Evolutionary conservation across 2,113 vertebrate genomes (phyloP).

Genomic region (Planiliza haematocheilus): DNA sequence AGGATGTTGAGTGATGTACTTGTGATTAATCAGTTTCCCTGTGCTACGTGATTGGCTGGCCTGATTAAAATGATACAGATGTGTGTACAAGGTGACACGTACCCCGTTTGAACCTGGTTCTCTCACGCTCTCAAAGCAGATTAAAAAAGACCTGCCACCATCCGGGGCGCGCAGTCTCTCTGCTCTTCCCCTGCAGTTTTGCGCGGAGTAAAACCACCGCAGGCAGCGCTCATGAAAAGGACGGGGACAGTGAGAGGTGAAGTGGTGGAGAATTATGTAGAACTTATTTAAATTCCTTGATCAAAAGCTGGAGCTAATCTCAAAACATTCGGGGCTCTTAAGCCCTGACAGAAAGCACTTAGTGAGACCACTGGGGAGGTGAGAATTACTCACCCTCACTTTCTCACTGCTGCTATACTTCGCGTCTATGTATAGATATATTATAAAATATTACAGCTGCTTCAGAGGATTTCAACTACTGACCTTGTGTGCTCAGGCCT

Average conservation of each 20-base stretch:
- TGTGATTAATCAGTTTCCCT: too few relatives aligned
- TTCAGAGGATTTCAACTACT: slow-evolving; percentile 44
- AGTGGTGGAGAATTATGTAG: slow-evolving; percentile 47
- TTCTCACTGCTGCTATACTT: not conserved
- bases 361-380: slow-evolving; percentile 47
- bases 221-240: slow-evolving; percentile 13
- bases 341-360: slow-evolving; percentile 56
- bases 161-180: not conserved
- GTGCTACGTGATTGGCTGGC: too few relatives aligned
- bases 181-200: slow-evolving; percentile 9
- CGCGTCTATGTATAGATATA: too few relatives aligned
- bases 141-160: not conserved
- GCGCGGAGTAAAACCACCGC: not conserved
- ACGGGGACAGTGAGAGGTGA: slow-evolving; percentile 30
- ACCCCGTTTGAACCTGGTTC: not conserved
- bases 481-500: slow-evolving; percentile 40
- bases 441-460: not conserved
- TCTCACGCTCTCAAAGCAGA: slow-evolving; percentile 1
- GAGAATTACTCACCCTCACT: slow-evolving; percentile 40
- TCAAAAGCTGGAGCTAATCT: slow-evolving; percentile 65
- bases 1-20: too few relatives aligned
- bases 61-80: too few relatives aligned
- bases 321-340: slow-evolving; percentile 42
- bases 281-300: slow-evolving; percentile 53
- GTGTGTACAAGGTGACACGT: slow-evolving; percentile 2